Evolutionary conservation across 2,888 invertebrate species (phyloP).

Genomic region (Merodon equestris): DNA sequence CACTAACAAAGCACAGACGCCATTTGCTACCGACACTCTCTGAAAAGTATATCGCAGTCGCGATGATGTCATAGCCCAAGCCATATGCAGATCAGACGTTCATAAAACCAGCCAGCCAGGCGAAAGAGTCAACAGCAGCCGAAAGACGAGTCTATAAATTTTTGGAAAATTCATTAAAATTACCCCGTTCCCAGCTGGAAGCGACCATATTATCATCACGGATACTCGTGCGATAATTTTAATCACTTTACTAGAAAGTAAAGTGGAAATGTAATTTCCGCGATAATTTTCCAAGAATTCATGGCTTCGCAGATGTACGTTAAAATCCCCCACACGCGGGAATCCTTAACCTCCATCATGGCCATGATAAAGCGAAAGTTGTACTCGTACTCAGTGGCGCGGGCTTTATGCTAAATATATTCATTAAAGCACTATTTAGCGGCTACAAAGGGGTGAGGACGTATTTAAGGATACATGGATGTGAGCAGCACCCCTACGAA

Average conservation of each 20-base stretch:
- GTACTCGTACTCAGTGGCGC: slow-evolving; percentile 29
- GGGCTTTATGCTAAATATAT: slow-evolving; percentile 12
- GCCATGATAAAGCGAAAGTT: slow-evolving; percentile 45
- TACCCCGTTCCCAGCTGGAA: slow-evolving; percentile 21
- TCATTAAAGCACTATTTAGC: slow-evolving; percentile 17
- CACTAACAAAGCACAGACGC: slow-evolving; percentile 44
- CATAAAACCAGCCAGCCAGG: not conserved
- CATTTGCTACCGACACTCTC: slow-evolving; percentile 24
- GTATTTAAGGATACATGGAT: not conserved
- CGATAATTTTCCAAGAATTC: slow-evolving; percentile 55
- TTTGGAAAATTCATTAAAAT: slow-evolving; percentile 64
- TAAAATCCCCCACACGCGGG: too few relatives aligned
- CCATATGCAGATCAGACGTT: slow-evolving; percentile 52
- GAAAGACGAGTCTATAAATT: slow-evolving; percentile 45
- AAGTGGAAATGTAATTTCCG: slow-evolving; percentile 56
- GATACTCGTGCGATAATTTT: slow-evolving; percentile 65
- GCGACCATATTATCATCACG: slow-evolving; percentile 34
- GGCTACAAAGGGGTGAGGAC: not conserved
- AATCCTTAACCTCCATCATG: not conserved
- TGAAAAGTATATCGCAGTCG: slow-evolving; percentile 45
- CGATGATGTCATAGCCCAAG: slow-evolving; percentile 58
- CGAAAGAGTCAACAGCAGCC: not conserved
- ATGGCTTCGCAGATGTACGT: slow-evolving; percentile 1
- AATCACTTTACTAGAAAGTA: slow-evolving; percentile 63
- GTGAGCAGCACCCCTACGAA: too few relatives aligned